Conservation (phyloP, 2,888 invertebrate species). For the Agonopterix heracliana region DNA sequence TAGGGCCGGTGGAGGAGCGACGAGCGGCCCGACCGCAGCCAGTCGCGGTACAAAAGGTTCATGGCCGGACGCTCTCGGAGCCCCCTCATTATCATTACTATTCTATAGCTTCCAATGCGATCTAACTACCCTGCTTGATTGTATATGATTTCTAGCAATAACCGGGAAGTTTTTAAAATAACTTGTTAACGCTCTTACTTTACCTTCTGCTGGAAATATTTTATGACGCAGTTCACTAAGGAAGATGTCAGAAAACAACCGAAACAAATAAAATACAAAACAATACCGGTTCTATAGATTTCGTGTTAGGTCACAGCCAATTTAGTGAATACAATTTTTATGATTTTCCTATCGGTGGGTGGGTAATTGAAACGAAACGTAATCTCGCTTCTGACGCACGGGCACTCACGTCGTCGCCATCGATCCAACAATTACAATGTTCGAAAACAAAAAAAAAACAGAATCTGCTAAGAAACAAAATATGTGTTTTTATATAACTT, state of each 20-base stretch:
- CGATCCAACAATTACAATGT: constrained; percentile 33
- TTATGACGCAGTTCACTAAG: too few relatives aligned
- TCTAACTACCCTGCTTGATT: neutral
- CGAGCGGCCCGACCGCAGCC: constrained; percentile 9
- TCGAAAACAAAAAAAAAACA: constrained; percentile 7
- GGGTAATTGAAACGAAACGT: constrained; percentile 41
- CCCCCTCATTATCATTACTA: constrained; percentile 18
- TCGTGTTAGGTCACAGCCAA: constrained; percentile 35
- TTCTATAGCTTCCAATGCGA: constrained; percentile 5
- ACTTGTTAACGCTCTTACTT: too few relatives aligned
- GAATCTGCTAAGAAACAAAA: neutral
- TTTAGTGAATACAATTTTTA: constrained; percentile 45
- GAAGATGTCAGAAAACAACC: too few relatives aligned
- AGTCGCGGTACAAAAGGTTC: constrained; percentile 21
- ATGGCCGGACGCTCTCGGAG: constrained; percentile 15
- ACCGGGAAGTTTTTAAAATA: too few relatives aligned
- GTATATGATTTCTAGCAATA: too few relatives aligned
- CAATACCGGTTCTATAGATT: constrained; percentile 20
- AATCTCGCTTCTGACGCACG: constrained; percentile 50
- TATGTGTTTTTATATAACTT: too few relatives aligned
- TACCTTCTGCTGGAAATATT: too few relatives aligned
- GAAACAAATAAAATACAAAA: too few relatives aligned
- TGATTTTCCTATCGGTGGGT: constrained; percentile 43
- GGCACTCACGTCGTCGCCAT: constrained; percentile 29
- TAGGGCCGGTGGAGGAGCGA: constrained; percentile 28